These are phyloP conservation scores for Datnioides undecimradiatus DNA, from an alignment of 2,113 vertebrate species.

Conservation along the genomic window DNA sequence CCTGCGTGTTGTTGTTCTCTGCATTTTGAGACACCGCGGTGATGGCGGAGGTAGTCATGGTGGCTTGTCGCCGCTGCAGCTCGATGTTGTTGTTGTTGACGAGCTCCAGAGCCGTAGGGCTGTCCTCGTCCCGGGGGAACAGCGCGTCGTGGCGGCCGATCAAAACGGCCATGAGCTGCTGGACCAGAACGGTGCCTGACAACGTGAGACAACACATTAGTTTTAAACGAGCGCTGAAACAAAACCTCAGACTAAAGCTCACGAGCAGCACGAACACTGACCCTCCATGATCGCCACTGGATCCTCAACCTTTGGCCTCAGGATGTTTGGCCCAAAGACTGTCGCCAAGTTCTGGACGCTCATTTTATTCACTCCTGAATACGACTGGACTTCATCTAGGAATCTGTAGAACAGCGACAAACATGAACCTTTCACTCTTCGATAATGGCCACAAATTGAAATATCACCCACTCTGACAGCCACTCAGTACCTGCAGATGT, in stretches of 20 bases:
- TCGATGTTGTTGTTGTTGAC: slow-evolving; percentile 92
- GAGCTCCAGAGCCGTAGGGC: slow-evolving; percentile 79
- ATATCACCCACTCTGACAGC: not conserved
- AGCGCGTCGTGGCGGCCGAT: slow-evolving; percentile 92
- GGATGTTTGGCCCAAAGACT: slow-evolving; percentile 96
- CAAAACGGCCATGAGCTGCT: slow-evolving; percentile 97
- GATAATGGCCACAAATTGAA: not conserved
- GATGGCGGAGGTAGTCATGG: slow-evolving; percentile 52
- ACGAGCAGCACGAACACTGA: slow-evolving; percentile 52
- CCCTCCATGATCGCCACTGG: slow-evolving; percentile 98
- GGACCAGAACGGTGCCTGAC: slow-evolving; percentile 93
- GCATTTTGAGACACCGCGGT: slow-evolving; percentile 83
- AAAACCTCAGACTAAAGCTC: not conserved
- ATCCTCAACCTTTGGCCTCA: slow-evolving; percentile 96
- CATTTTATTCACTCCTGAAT: slow-evolving; percentile 98
- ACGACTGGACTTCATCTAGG: slow-evolving; percentile 97
- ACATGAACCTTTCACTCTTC: not conserved
- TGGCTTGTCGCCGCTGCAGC: slow-evolving; percentile 78
- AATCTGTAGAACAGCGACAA: slow-evolving; percentile 85
- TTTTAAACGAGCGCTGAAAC: not conserved
- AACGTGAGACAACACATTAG: slow-evolving; percentile 16
- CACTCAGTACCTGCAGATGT: slow-evolving; percentile 92
- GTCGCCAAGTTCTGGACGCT: slow-evolving; percentile 97
- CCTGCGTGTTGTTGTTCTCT: slow-evolving; percentile 89
- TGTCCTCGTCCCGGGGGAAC: slow-evolving; percentile 89